These are phyloP conservation scores for Sebastes aleutianus DNA, from an alignment of 2,797 vertebrate genomes.

Conservation along the genomic window DNA sequence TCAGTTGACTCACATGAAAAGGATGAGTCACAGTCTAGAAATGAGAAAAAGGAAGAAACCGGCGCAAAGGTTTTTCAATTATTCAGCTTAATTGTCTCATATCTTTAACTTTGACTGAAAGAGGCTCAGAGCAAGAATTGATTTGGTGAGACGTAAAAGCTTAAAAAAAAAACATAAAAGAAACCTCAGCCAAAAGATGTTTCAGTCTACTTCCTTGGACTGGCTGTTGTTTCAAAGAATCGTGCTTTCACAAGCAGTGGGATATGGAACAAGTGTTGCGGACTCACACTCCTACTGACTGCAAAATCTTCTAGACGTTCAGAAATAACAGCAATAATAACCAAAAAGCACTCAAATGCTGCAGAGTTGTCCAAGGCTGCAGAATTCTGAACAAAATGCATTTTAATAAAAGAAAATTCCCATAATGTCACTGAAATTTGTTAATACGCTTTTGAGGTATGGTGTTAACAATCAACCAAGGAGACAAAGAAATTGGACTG, in stretches of 20 bases:
- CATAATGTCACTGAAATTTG: conserved; percentile 18
- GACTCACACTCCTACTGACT: neutral
- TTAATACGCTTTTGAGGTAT: neutral
- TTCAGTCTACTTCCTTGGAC: neutral
- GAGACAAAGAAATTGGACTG: neutral
- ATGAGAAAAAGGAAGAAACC: neutral
- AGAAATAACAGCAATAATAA: conserved; percentile 21
- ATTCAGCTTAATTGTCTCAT: neutral
- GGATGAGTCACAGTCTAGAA: neutral
- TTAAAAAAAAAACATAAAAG: neutral
- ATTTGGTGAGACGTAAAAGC: neutral
- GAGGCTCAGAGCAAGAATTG: neutral
- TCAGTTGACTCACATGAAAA: neutral
- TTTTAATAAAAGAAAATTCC: conserved; percentile 13
- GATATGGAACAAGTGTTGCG: neutral
- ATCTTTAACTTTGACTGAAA: neutral
- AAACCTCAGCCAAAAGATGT: neutral
- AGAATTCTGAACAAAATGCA: neutral
- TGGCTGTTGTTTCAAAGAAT: neutral
- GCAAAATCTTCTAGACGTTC: neutral
- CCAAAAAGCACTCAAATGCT: conserved; percentile 8
- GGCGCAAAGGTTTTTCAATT: neutral
- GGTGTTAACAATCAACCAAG: neutral
- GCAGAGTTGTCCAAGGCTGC: conserved; percentile 19
- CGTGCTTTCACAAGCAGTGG: neutral